phyloP scores from a whole-genome alignment of 2,113 vertebrate genomes.

The Deroptyus accipitrinus region DNA sequence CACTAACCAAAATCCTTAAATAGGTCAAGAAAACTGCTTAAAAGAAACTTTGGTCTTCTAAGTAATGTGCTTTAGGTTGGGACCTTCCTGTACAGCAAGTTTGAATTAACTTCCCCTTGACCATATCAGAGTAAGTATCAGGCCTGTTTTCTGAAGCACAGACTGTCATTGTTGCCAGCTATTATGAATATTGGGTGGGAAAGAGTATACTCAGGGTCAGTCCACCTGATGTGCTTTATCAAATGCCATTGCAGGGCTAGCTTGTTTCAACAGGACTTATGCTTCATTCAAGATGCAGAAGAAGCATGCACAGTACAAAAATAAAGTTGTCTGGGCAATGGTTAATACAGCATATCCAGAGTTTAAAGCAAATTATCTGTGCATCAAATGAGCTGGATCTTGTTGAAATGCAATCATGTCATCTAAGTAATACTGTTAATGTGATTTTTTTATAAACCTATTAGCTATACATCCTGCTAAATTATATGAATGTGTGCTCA shows the following conservation, averaged over 20 bases:
- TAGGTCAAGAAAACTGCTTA: background rate
- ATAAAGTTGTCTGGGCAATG: background rate
- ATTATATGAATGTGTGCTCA: background rate
- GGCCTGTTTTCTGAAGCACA: accelerated
- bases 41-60: background rate
- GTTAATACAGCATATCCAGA: background rate
- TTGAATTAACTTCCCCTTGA: background rate
- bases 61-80: background rate
- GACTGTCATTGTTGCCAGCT: background rate
- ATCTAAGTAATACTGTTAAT: slow-evolving; percentile 33
- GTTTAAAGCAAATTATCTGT: slow-evolving; percentile 18
- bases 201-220: background rate
- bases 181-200: background rate
- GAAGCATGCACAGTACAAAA: background rate
- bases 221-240: background rate
- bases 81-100: background rate
- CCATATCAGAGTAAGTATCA: background rate
- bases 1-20: background rate
- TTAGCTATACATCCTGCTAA: slow-evolving; percentile 15
- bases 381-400: slow-evolving; percentile 32
- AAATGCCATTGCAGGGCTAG: background rate
- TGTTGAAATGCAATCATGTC: slow-evolving; percentile 21
- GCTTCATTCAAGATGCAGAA: background rate
- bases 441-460: slow-evolving; percentile 33
- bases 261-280: background rate